These are phyloP conservation scores for Hypocryptadius cinnamomeus DNA, from an alignment of 2,113 vertebrate genomes.

Conservation along the genomic window DNA sequence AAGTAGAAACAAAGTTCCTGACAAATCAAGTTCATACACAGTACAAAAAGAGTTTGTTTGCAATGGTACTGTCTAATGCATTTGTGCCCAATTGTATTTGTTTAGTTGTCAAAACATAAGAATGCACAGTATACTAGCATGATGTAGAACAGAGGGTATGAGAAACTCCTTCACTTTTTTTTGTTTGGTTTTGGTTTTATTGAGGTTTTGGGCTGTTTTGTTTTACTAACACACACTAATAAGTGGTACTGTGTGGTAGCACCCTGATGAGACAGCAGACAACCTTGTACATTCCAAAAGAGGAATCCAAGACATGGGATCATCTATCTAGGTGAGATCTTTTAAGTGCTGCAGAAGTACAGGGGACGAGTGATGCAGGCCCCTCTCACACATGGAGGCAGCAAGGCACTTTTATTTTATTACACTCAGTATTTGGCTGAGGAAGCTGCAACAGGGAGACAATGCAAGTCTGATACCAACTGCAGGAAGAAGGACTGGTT, in stretches of 20 bases:
- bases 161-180: background rate
- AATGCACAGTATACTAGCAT: background rate
- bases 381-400: background rate
- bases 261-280: background rate
- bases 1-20: background rate
- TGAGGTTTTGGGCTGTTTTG: background rate
- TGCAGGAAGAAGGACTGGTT: background rate
- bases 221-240: background rate
- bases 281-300: background rate
- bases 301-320: rapidly evolving
- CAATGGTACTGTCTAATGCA: background rate
- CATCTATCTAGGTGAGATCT: background rate
- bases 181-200: background rate
- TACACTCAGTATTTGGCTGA: background rate
- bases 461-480: background rate
- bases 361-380: background rate
- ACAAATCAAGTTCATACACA: background rate
- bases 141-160: background rate
- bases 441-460: background rate
- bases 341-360: background rate
- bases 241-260: background rate
- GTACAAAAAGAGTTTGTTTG: background rate
- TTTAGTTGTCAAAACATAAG: background rate
- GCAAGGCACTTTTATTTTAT: background rate
- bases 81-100: background rate